Evolutionary conservation across 2,797 vertebrate genomes (phyloP), one percentile per base, ranked within the genome.

Genomic region (Coregonus suidteri): DNA sequence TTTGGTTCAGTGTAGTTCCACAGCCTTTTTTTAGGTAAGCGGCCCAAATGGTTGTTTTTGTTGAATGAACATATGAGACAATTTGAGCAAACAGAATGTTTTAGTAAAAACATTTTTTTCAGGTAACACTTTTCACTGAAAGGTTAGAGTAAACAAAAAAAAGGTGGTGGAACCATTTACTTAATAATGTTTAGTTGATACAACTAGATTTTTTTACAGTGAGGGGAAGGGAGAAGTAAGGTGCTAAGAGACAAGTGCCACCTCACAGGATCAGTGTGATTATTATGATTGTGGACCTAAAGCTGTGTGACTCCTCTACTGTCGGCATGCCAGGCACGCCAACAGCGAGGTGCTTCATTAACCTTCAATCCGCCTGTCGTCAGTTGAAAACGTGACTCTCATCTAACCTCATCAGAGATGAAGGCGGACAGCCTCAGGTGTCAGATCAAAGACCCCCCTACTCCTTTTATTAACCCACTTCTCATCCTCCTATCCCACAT

Each of bases 261-360:
- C 9, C 41, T 47, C 54, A 68, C 72, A 15, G 41, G 25, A n/a
- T 75, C 59, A 82, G 35, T 64, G 34, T 41, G 16, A 16, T 56
- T 35, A 64, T 47, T 64, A 16, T 34, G 34, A 37, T 75, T 14
- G 31, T 16, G 77, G 74, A 84, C 76, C 76, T 82, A 41, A 72
- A 78, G 79, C 78, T 81, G 79, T 83, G 82, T 78, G 73, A 76
- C 82, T 81, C 84, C 81, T 83, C 86, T 85, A 85, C 6, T 4
- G 11, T 30, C 9, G 68, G 65, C 64, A 35, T 71, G 77, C 53
- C n/a, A 79, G 78, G 79, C 78, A 79, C 77, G 82, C 72, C 6
- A 2, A 72, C 73, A 71, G 73, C 59, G 74, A 85, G 78, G 82
- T 73, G 59, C 78, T 85, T 89, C 82, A 85, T 89, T 89, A 88